A percentile compares a stretch with the other conserved stretches of the same genome.
Evolutionary conservation across 1,140 invertebrate species (phyloP).

Genomic region (Hyposmocoma kahamanoa): DNA sequence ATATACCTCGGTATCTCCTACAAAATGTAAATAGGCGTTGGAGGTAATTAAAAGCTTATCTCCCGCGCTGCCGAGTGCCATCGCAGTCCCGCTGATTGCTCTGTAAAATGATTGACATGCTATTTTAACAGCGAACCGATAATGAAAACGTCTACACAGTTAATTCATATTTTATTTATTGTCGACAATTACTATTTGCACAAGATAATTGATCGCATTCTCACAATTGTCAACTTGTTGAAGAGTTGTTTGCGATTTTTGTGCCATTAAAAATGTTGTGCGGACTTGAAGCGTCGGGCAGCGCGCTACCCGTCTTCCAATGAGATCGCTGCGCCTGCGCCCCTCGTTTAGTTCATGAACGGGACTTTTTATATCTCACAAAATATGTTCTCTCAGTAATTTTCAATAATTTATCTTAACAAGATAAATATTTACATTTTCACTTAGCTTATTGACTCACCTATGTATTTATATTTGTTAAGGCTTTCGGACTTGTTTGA

Average conservation of each 20-base stretch:
- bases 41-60: slow-evolving; percentile 71
- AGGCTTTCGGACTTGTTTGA: slow-evolving; percentile 38
- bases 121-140: slow-evolving; percentile 58
- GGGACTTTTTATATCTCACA: slow-evolving; percentile 29
- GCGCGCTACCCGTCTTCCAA: slow-evolving; percentile 33
- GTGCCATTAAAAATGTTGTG: slow-evolving; percentile 33
- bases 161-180: slow-evolving; percentile 57
- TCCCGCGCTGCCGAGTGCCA: slow-evolving; percentile 36
- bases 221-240: slow-evolving; percentile 65
- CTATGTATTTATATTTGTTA: slow-evolving; percentile 33
- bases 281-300: slow-evolving; percentile 42
- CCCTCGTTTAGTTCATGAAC: slow-evolving; percentile 35
- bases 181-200: slow-evolving; percentile 68
- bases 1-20: slow-evolving; percentile 59
- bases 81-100: slow-evolving; percentile 53
- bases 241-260: slow-evolving; percentile 61
- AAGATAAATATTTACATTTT: slow-evolving; percentile 53
- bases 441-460: slow-evolving; percentile 32
- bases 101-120: slow-evolving; percentile 66
- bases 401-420: slow-evolving; percentile 60
- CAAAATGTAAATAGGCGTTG: slow-evolving; percentile 69
- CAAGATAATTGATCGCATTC: slow-evolving; percentile 69
- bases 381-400: slow-evolving; percentile 33
- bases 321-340: too few relatives aligned
- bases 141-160: slow-evolving; percentile 58